phyloP scores from a whole-genome alignment of 2,113 vertebrate species.

The Ariopsis seemanni region DNA sequence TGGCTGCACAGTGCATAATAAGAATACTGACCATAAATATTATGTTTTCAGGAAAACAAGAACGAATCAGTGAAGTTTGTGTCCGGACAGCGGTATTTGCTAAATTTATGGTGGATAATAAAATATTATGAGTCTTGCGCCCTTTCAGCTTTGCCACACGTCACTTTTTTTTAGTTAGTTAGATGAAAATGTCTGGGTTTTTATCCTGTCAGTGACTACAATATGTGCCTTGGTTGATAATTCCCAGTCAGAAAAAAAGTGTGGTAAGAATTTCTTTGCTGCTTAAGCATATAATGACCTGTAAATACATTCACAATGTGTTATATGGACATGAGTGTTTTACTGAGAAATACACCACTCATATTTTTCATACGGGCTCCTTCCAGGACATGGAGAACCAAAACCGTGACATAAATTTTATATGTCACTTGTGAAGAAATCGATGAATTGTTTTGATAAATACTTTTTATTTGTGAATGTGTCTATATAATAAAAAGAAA shows the following conservation, averaged over 20 bases:
- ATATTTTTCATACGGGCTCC: too few relatives aligned
- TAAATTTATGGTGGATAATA: slow-evolving; percentile 1
- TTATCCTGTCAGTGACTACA: not conserved
- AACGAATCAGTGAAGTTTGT: not conserved
- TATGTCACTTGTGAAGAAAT: too few relatives aligned
- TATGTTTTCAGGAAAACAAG: not conserved
- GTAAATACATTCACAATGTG: too few relatives aligned
- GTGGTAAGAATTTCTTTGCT: too few relatives aligned
- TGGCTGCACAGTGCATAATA: not conserved
- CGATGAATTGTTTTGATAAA: too few relatives aligned
- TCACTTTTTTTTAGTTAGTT: not conserved
- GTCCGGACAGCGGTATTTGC: not conserved
- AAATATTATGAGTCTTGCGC: not conserved
- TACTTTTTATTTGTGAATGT: too few relatives aligned
- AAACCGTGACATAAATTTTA: too few relatives aligned
- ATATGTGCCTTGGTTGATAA: not conserved
- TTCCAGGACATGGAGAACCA: too few relatives aligned
- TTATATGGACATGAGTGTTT: too few relatives aligned
- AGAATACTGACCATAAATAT: not conserved
- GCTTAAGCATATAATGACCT: too few relatives aligned
- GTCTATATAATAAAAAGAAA: too few relatives aligned
- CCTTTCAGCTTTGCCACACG: not conserved
- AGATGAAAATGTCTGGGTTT: not conserved
- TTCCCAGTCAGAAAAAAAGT: not conserved
- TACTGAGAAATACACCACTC: too few relatives aligned